Evolutionary conservation across 2,797 vertebrate species (phyloP).

Genomic region (Lemur catta): DNA sequence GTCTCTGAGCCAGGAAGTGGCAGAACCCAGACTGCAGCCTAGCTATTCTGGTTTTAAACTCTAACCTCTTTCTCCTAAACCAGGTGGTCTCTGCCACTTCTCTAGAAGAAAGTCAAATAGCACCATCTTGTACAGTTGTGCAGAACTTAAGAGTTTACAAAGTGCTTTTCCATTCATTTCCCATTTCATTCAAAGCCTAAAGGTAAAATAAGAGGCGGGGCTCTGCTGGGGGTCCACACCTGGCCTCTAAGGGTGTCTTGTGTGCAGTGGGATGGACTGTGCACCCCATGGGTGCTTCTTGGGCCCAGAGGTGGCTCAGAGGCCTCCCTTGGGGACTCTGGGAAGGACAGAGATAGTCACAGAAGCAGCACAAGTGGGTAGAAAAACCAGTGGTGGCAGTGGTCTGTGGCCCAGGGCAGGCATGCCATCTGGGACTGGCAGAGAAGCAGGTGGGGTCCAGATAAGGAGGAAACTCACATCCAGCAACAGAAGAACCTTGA

Average conservation of each 20-base stretch:
- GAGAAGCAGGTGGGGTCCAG: background rate
- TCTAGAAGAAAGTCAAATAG: background rate
- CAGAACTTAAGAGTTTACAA: background rate
- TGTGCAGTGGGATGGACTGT: no score
- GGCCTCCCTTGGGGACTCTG: background rate
- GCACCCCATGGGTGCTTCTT: background rate
- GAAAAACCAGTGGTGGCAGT: no score
- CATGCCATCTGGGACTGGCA: background rate
- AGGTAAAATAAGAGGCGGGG: background rate
- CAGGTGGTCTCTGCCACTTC: background rate
- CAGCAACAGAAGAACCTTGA: background rate
- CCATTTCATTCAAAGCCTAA: background rate
- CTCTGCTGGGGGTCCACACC: background rate
- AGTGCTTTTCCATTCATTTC: background rate
- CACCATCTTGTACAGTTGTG: background rate
- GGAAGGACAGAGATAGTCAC: background rate
- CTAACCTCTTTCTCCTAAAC: background rate
- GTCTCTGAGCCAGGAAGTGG: no score
- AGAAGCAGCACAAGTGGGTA: background rate
- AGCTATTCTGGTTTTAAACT: background rate
- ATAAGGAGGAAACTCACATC: background rate
- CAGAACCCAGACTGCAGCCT: background rate
- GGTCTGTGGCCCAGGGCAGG: background rate
- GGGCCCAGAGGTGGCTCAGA: background rate
- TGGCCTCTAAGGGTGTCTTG: background rate